These are phyloP conservation scores for Eristalis pertinax DNA, from an alignment of 2,888 invertebrate genomes.

Conservation along the genomic window DNA sequence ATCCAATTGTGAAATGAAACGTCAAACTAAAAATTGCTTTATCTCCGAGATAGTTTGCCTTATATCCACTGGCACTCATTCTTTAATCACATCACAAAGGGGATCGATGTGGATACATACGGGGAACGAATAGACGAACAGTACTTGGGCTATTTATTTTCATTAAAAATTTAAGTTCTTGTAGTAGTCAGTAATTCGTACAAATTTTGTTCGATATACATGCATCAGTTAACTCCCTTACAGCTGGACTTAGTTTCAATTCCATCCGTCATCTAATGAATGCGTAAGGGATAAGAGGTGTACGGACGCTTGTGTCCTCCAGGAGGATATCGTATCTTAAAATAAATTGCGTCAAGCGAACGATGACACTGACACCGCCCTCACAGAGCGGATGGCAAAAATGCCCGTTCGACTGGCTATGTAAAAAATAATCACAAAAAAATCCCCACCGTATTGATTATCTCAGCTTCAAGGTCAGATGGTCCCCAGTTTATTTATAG, in stretches of 20 bases:
- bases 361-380: conserved; percentile 28
- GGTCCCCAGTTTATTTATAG: conserved; percentile 3
- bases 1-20: conserved; percentile 71
- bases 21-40: conserved; percentile 70
- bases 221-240: no score
- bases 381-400: not conserved
- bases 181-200: no score
- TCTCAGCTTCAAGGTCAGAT: conserved; percentile 45
- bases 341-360: conserved; percentile 42
- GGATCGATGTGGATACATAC: not conserved
- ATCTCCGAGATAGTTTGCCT: conserved; percentile 47
- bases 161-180: no score
- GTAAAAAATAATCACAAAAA: conserved; percentile 11
- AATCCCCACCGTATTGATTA: conserved; percentile 54
- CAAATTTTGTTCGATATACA: no score
- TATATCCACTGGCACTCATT: conserved; percentile 37
- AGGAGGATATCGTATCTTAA: conserved; percentile 23
- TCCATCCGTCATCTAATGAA: no score
- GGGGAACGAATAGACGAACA: not conserved
- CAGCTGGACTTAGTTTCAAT: no score
- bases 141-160: no score
- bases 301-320: not conserved
- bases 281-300: not conserved
- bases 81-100: conserved; percentile 30
- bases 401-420: conserved; percentile 2